Evolutionary conservation across 2,797 vertebrate genomes (phyloP), one percentile per base, ranked within the genome.

Genomic region (Peromyscus melanophrys): DNA sequence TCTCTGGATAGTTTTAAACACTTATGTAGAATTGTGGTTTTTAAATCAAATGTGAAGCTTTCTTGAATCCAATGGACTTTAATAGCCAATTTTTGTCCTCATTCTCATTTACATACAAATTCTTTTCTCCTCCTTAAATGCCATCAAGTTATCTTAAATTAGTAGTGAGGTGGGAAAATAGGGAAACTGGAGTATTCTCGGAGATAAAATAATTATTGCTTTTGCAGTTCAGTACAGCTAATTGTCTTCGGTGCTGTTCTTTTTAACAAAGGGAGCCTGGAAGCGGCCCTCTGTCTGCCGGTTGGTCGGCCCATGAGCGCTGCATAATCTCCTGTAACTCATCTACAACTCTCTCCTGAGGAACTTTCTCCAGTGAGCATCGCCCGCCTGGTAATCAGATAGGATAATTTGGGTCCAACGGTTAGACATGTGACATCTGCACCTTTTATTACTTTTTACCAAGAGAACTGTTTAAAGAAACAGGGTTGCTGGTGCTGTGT

Each of bases 11-110:
- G 21, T 88, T 91, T 97, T 81, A 91, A 96, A 89, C 73, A 86
- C 40, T 90, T 94, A 85, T 14, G 27, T 29, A 73, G 90, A 96
- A 27, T 71, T 37, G 8, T 17, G 1, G 13, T 9, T 80, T 78
- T 76, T 96, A 92, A 96, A 97, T 95, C 85, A 94, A 94, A 96
- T 80, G 31, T 96, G 95, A 96, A 95, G 77, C 90, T 95, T 94
- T 69, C 67, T 93, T n/a, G 37, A 97, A 96, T 92, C 52, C 95
- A 93, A 46, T 9, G 80, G 84, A 95, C 61, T 95, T 96, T 93
- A 97, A 94, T 80, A 96, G 67, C 40, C 91, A 94, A 93, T 37
- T 93, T 97, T 31, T 73, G 87, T 73, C 9, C 63, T 31, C 95
- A 96, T 25, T 37, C 31, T 96, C 96, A 96, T 93, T 86, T 90